These are phyloP conservation scores for Solea solea DNA, from an alignment of 2,113 vertebrate species.

Conservation along the genomic window DNA sequence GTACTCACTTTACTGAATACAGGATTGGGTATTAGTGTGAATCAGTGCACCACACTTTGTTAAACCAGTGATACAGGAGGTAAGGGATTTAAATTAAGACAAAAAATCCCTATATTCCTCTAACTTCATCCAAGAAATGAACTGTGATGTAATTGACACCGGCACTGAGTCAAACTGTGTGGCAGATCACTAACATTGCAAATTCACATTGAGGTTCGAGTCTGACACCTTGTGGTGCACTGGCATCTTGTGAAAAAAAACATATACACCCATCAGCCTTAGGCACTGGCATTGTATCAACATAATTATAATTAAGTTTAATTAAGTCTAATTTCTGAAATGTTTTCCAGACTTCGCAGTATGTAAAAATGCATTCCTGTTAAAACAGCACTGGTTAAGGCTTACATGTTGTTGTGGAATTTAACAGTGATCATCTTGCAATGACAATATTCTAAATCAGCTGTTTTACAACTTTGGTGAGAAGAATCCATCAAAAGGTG, in stretches of 20 bases:
- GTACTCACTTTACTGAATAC: not conserved
- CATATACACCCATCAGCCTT: not conserved
- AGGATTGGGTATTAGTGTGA: not conserved
- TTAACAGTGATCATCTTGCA: too few species aligned
- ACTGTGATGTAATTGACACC: not conserved
- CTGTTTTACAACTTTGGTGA: not conserved
- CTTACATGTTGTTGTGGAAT: too few species aligned
- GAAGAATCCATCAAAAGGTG: not conserved
- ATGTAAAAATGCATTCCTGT: too few species aligned
- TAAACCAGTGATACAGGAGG: conserved; percentile 4
- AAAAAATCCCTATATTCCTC: conserved; percentile 3
- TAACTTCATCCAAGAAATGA: not conserved
- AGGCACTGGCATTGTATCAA: not conserved
- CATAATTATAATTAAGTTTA: not conserved
- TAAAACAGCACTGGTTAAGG: too few species aligned
- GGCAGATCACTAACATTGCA: not conserved
- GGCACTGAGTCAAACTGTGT: conserved; percentile 12
- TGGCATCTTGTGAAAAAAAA: conserved; percentile 12
- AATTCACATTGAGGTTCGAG: conserved; percentile 30
- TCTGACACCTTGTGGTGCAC: conserved; percentile 78
- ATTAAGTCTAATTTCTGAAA: too few species aligned
- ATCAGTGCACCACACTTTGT: not conserved
- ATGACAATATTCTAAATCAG: too few species aligned
- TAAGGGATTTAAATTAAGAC: not conserved
- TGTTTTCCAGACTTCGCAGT: too few species aligned